Base-by-base conservation (phyloP, 2,888 invertebrate genomes). In the Tortricodes alternella region DNA sequence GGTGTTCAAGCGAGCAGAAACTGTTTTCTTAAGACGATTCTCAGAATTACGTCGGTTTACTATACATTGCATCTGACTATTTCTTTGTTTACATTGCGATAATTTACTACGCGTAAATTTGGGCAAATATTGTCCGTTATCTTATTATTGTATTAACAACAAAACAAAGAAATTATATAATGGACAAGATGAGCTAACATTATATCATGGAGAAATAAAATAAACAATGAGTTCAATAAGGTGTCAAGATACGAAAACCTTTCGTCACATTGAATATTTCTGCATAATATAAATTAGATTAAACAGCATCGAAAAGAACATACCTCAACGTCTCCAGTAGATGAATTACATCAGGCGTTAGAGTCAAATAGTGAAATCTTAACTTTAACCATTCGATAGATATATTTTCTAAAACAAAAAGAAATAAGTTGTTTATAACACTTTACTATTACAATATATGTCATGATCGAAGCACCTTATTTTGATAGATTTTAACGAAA, bases 331-430 rank as follows among this genome's bases (percentile, higher is more conserved):
- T 92, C 70, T 92, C 91, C 61, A 97, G 89, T 71, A 97, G 92
- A 61, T 92, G 92, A 67, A 93, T 89, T 59, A 95, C 93, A 65
- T 96, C 95, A 49, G 93, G 88, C 15, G 93, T 89, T 65, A 96
- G 82, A 62, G 93, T 92, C 79, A 97, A 88, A 84, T 94, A 94
- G 66, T 94, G 93, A 86, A 96, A 96, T 71, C 97, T 94, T 67
- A 96, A 89, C 68, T 94, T 92, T 68, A 96, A 85, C 97, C 97
- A 97, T 86, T 94, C 92, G 66, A 92, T 83, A 79, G 96, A 96
- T 72, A 96, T 92, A 73, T 93, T 93, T 80, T 93, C 94, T 92
- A 89, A 48, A 92, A 89, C 60, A 75, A 70, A 11, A 65, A 63
- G 38, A 49, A 44, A 21, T 32, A 6, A 34, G 32, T n/a, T n/a